Evolutionary conservation across 2,888 invertebrate species (phyloP), one percentile per base, ranked within the genome.

Genomic region (Calameuta idolon): DNA sequence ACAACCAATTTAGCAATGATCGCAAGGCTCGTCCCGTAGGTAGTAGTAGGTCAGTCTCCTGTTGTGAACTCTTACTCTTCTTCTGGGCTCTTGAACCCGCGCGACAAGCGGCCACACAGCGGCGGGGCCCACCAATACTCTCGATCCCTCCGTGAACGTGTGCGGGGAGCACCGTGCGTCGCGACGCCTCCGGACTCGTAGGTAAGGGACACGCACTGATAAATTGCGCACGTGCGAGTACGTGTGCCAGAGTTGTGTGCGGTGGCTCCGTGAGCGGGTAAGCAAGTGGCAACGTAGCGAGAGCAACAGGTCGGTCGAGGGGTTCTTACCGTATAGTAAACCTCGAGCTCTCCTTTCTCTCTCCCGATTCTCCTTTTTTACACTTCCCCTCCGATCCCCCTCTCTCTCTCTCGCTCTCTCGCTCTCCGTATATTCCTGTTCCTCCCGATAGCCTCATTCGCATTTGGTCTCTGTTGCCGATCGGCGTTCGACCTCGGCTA

Each of bases 241-340:
- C 55, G 55, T 55, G 55, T 23, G 2, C 23, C 23, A 23, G 55
- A 9, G 23, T 23, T 9, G 55, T 23, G 40, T 55, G 55, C 23
- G 55, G 55, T 55, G 2, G 9, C 9, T 55, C 23, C 55, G 55
- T 55, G 23, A 55, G 55, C 23, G 55, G 23, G 55, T 55, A 55
- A 9, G 55, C 71, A 71, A 71, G 71, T 71, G 74, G 74, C 74
- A 55, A 30, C n/a, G 74, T 31, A 34, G 34, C 74, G 35, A 34
- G 74, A 74, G 74, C 74, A 74, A 74, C 74, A 74, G 74, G 74
- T 74, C 74, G 12, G n/a, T 74, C 74, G 74, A 34, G 74, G 69
- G 71, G 31, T 71, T 71, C 71, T 71, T 71, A 71, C 71, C 71
- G 71, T 71, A 31, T 71, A 31, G 71, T 71, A 31, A 71, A 71